phyloP scores from a whole-genome alignment of 2,888 invertebrate genomes.

The Drosophila paramelanica region DNA sequence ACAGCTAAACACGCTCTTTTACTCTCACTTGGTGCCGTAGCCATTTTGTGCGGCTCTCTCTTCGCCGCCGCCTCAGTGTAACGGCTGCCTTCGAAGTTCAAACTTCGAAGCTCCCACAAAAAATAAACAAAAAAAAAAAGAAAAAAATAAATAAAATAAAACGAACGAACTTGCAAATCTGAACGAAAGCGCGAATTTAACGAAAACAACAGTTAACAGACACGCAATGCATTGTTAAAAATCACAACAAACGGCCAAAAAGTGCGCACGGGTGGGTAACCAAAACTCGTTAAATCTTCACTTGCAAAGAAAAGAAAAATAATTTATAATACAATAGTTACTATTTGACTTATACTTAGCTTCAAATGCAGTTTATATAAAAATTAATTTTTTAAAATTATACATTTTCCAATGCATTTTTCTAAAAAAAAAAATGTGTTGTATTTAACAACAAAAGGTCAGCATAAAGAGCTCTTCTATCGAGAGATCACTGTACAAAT shows the following conservation, averaged over 20 bases:
- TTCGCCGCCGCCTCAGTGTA: conserved; percentile 46
- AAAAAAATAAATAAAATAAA: neutral
- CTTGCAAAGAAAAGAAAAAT: conserved; percentile 1
- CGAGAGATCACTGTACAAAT: neutral
- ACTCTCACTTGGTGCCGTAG: conserved; percentile 26
- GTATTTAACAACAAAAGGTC: too few species aligned
- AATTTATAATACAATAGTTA: neutral
- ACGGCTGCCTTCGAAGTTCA: conserved; percentile 64
- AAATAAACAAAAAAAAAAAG: conserved; percentile 3
- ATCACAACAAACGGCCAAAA: conserved; percentile 1
- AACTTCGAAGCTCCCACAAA: conserved; percentile 54
- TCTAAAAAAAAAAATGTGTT: too few species aligned
- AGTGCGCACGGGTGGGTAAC: conserved; percentile 45
- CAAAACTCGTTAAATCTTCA: conserved; percentile 11
- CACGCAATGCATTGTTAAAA: conserved; percentile 35
- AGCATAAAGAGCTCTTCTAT: too few species aligned
- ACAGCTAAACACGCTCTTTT: conserved; percentile 22
- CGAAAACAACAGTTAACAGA: conserved; percentile 20
- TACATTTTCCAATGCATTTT: too few species aligned
- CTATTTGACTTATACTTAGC: neutral
- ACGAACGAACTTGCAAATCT: conserved; percentile 47
- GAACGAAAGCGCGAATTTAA: conserved; percentile 48
- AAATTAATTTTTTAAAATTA: too few species aligned
- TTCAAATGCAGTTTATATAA: neutral
- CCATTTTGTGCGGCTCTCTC: conserved; percentile 49